Evolutionary conservation across 2,113 vertebrate species (phyloP), one percentile per base, ranked within the genome.

Genomic region (Clarias batrachus): DNA sequence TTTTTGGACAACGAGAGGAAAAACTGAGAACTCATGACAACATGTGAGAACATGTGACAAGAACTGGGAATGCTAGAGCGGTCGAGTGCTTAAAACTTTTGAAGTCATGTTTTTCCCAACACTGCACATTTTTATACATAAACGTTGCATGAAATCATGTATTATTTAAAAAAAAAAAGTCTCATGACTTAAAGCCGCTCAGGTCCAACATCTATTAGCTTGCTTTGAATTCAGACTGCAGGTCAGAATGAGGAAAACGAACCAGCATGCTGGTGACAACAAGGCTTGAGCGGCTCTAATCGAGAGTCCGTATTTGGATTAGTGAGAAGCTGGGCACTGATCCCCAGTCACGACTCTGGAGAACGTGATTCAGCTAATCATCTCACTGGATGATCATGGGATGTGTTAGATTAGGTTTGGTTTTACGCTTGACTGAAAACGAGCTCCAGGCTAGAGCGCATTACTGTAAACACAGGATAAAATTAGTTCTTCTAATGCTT

Each of bases 341-440:
- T 83, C 54, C 23, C 65, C 65, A 70, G 65, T 57, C 23, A 57
- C 16, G 19, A 17, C 4, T 33, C 82, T 30, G 52, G 41, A 57
- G 82, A 83, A 56, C 65, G 17, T 13, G n/a, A 71, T 83, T 33
- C 66, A 71, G 19, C 11, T 70, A 33, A 57, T 71, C 65, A 70
- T 23, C 48, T 33, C 16, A n/a, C 10, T 25, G 48, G 48, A 48
- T 48, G 48, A 48, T 48, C 48, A 48, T 25, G 19, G 54, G 65
- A 21, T 33, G 48, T 56, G 25, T 30, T 57, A 23, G 65, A 57
- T 27, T 48, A 21, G 82, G 48, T 10, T 73, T 23, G 7, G 41
- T 73, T 73, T 41, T 73, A 73, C 6, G 0, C 70, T 41, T 10
- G 9, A 73, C 37, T 41, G 11, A 12, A 73, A 56, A 30, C 21